Conservation (phyloP, 2,797 vertebrate genomes). For the Peromyscus eremicus region DNA sequence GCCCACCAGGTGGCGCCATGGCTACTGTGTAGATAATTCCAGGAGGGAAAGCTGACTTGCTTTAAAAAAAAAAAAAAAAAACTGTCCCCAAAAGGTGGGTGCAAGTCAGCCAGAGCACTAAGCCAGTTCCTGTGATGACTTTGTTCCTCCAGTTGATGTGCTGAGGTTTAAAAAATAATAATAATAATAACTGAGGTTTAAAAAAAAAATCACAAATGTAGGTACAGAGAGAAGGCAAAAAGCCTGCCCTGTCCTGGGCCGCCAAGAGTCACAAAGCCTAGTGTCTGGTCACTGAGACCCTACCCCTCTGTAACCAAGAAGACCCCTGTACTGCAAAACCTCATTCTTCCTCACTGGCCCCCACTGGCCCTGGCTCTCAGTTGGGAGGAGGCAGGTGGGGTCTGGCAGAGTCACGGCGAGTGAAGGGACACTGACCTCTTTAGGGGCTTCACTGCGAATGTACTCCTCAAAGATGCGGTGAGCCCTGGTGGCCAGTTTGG, state of each 20-base stretch:
- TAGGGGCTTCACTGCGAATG: conserved; percentile 94
- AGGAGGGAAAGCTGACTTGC: not conserved
- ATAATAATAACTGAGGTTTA: too few relatives aligned
- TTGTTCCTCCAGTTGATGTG: not conserved
- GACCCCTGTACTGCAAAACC: not conserved
- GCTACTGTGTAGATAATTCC: too few relatives aligned
- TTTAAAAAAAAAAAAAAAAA: not conserved
- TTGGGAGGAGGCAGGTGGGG: not conserved
- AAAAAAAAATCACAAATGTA: not conserved
- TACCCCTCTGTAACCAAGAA: not conserved
- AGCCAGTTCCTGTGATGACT: not conserved
- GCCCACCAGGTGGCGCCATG: conserved; percentile 66
- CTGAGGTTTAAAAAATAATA: not conserved
- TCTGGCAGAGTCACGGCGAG: fast-evolving
- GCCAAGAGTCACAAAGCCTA: not conserved
- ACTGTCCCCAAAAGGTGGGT: too few relatives aligned
- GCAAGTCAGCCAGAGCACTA: not conserved
- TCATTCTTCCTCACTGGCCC: not conserved
- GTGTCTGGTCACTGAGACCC: not conserved
- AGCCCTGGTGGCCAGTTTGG: conserved; percentile 93
- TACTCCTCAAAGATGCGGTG: conserved; percentile 96
- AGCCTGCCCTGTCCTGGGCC: not conserved
- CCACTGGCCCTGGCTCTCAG: not conserved
- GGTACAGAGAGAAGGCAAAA: not conserved
- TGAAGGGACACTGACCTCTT: conserved; percentile 90